Conservation (phyloP, 2,113 vertebrate genomes). For the Gymnogyps californianus region DNA sequence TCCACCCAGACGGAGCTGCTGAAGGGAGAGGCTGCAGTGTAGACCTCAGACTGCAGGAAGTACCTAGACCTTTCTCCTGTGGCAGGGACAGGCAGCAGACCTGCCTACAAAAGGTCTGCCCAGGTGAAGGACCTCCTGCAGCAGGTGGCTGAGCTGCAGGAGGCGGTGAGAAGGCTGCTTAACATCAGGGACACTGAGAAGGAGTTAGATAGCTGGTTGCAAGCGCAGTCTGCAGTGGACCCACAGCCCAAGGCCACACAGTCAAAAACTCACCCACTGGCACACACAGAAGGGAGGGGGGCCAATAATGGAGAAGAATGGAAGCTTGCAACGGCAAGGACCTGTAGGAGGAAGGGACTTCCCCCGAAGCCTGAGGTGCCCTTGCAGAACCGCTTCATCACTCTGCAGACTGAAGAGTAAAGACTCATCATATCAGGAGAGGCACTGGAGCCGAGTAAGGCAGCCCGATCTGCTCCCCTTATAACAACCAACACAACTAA, state of each 20-base stretch:
- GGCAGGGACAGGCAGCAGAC: not conserved
- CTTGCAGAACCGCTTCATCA: not conserved
- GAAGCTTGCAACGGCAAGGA: not conserved
- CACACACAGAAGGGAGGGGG: not conserved
- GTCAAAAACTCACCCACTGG: not conserved
- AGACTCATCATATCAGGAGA: not conserved
- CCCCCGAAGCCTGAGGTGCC: not conserved
- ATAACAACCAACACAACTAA: no score
- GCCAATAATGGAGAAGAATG: not conserved
- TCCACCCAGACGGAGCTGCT: no score
- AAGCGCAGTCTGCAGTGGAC: not conserved
- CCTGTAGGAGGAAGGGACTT: not conserved
- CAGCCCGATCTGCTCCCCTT: not conserved
- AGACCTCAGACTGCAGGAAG: not conserved
- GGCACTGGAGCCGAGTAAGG: not conserved
- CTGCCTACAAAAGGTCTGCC: not conserved
- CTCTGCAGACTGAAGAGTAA: not conserved
- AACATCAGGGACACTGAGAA: not conserved
- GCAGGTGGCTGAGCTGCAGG: not conserved
- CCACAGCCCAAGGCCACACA: not conserved
- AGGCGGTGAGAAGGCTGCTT: not conserved
- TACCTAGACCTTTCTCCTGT: not conserved
- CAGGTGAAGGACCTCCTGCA: not conserved
- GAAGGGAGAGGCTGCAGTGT: not conserved
- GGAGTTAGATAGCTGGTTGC: not conserved